These are phyloP conservation scores for Thrips palmi DNA, from an alignment of 1,140 invertebrate genomes.

Conservation along the genomic window DNA sequence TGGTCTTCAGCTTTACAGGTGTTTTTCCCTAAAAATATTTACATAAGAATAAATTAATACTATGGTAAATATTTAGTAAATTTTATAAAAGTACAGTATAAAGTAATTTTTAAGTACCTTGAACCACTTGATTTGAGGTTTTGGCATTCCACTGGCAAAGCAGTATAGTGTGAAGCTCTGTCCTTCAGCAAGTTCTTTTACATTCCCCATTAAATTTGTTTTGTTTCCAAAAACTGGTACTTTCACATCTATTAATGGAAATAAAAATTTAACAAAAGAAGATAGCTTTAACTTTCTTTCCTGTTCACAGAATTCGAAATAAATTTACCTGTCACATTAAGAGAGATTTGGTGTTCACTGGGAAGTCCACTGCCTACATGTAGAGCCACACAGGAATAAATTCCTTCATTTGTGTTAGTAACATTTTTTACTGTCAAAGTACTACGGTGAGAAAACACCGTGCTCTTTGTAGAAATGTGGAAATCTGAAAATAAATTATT, in stretches of 20 bases:
- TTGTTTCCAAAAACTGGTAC: neutral
- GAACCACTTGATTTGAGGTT: conserved; percentile 26
- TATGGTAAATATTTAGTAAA: neutral
- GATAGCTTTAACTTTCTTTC: neutral
- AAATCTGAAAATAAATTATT: conserved; percentile 1
- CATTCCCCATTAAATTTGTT: conserved; percentile 8
- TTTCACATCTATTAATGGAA: neutral
- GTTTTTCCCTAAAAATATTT: neutral
- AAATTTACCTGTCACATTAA: conserved; percentile 18
- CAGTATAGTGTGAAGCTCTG: conserved; percentile 23
- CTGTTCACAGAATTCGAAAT: neutral
- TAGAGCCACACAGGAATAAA: conserved; percentile 1
- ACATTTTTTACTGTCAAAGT: conserved; percentile 1
- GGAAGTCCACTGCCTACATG: conserved; percentile 9
- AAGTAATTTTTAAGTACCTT: conserved; percentile 19
- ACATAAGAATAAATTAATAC: neutral
- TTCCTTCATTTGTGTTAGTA: conserved; percentile 2
- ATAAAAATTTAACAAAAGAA: neutral
- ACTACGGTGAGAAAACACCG: neutral
- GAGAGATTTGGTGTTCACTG: conserved; percentile 13
- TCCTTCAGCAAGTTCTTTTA: conserved; percentile 14
- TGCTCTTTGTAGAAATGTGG: neutral
- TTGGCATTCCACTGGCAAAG: conserved; percentile 23
- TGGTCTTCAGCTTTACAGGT: neutral
- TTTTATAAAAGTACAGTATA: neutral